Percentiles rank a stretch among this genome's conserved stretches.
Conservation (phyloP, 2,888 invertebrate genomes). For the Tetragonula carbonaria region DNA sequence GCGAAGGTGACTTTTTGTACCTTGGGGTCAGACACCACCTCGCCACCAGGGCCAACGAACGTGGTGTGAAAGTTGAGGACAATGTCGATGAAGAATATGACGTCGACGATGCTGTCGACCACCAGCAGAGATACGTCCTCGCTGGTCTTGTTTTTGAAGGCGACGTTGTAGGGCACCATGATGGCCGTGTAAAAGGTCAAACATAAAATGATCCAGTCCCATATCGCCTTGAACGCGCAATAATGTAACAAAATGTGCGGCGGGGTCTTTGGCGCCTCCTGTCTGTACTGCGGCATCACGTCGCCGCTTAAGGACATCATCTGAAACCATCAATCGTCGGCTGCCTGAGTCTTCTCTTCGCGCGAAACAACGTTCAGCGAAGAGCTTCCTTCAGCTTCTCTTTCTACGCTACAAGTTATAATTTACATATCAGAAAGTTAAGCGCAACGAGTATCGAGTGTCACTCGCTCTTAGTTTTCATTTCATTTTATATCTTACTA, state of each 20-base stretch:
- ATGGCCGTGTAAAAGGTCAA: slow-evolving; percentile 99
- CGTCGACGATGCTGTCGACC: slow-evolving; percentile 99
- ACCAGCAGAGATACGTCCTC: slow-evolving; percentile 97
- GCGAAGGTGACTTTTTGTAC: slow-evolving; percentile 77
- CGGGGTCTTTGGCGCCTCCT: slow-evolving; percentile 99
- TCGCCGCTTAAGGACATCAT: slow-evolving; percentile 99
- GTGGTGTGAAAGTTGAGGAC: slow-evolving; percentile 99
- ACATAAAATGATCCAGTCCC: slow-evolving; percentile 99
- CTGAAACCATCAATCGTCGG: slow-evolving; percentile 83
- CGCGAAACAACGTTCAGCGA: no score
- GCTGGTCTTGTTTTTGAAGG: slow-evolving; percentile 99
- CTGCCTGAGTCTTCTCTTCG: no score
- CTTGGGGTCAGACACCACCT: slow-evolving; percentile 99
- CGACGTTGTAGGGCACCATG: slow-evolving; percentile 99
- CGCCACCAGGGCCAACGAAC: slow-evolving; percentile 98
- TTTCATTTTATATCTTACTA: not conserved
- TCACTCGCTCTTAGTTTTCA: not conserved
- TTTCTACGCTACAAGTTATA: no score
- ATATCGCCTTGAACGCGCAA: slow-evolving; percentile 99
- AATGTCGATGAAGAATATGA: slow-evolving; percentile 99
- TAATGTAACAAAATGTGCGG: slow-evolving; percentile 99
- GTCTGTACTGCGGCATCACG: slow-evolving; percentile 98
- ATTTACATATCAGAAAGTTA: no score
- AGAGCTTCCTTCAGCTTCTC: no score
- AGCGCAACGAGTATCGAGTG: not conserved